Conservation (phyloP, 1,140 invertebrate species). For the Mycetomoellerius zeteki region DNA sequence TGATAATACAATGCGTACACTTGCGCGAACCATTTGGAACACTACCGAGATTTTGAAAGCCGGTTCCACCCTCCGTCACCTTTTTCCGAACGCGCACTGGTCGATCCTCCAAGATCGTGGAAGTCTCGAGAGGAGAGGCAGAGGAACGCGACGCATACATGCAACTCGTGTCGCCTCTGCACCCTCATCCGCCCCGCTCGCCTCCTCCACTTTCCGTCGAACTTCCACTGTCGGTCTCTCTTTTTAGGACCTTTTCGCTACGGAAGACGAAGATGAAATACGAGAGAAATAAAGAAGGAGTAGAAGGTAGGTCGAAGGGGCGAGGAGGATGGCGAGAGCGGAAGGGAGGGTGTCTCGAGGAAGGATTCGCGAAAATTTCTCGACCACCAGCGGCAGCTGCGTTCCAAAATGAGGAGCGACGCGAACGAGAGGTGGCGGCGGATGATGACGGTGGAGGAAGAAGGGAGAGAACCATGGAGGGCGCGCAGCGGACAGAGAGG, state of each 20-base stretch:
- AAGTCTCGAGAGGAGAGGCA: slow-evolving; percentile 68
- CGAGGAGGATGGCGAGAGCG: slow-evolving; percentile 55
- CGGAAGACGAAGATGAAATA: slow-evolving; percentile 47
- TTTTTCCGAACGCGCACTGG: slow-evolving; percentile 73
- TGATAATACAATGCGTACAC: not conserved
- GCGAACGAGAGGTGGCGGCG: slow-evolving; percentile 61
- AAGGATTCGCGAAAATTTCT: slow-evolving; percentile 75
- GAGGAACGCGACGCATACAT: slow-evolving; percentile 66
- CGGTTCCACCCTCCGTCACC: slow-evolving; percentile 67
- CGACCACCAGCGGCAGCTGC: slow-evolving; percentile 76
- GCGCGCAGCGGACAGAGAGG: not conserved
- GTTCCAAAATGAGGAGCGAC: slow-evolving; percentile 74
- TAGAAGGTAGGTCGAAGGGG: slow-evolving; percentile 25
- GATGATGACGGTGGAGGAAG: slow-evolving; percentile 8
- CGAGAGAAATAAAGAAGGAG: slow-evolving; percentile 22
- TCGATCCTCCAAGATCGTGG: slow-evolving; percentile 75
- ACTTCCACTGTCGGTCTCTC: slow-evolving; percentile 47
- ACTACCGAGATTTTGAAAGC: slow-evolving; percentile 46
- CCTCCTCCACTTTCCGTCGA: slow-evolving; percentile 58
- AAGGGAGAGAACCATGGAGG: slow-evolving; percentile 2
- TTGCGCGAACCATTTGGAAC: slow-evolving; percentile 3
- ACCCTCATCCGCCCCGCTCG: slow-evolving; percentile 36
- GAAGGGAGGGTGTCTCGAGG: slow-evolving; percentile 40
- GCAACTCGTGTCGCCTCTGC: slow-evolving; percentile 61
- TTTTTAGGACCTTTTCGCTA: slow-evolving; percentile 68